Percentiles rank a stretch among this genome's conserved stretches.
These are phyloP conservation scores for Drosophila parthenogenetica DNA, from an alignment of 2,888 invertebrate genomes.

Conservation along the genomic window DNA sequence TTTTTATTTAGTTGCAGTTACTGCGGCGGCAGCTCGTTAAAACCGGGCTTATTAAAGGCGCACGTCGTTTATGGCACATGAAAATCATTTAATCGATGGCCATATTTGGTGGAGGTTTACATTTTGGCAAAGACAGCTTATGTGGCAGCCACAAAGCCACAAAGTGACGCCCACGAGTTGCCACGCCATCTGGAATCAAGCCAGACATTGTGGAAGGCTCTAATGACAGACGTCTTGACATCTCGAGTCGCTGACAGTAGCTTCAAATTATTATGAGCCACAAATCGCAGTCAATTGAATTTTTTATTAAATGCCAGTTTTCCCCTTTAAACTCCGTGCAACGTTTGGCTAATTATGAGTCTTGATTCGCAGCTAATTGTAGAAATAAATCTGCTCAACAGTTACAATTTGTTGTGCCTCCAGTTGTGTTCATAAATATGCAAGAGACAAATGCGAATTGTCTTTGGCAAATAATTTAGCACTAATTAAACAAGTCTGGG, in stretches of 20 bases:
- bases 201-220: conserved; percentile 43
- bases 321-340: background rate
- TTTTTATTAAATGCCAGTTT: conserved; percentile 62
- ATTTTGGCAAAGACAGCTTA: conserved; percentile 61
- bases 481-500: conserved; percentile 56
- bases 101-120: conserved; percentile 69
- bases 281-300: conserved; percentile 64
- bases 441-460: conserved; percentile 44
- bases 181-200: conserved; percentile 5
- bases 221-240: conserved; percentile 60
- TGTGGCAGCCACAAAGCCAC: conserved; percentile 28
- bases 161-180: conserved; percentile 52
- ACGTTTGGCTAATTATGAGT: conserved; percentile 47
- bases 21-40: conserved; percentile 70
- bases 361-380: conserved; percentile 64
- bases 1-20: conserved; percentile 40
- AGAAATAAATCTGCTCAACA: conserved; percentile 73
- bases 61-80: conserved; percentile 80
- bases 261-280: conserved; percentile 73
- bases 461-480: conserved; percentile 18
- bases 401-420: conserved; percentile 72
- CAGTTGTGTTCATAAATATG: conserved; percentile 69
- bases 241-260: conserved; percentile 61
- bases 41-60: conserved; percentile 76
- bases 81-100: conserved; percentile 81